A percentile compares a stretch with the other conserved stretches of the same genome.
phyloP scores from a whole-genome alignment of 2,888 invertebrate genomes.

The Halictus ligatus region DNA sequence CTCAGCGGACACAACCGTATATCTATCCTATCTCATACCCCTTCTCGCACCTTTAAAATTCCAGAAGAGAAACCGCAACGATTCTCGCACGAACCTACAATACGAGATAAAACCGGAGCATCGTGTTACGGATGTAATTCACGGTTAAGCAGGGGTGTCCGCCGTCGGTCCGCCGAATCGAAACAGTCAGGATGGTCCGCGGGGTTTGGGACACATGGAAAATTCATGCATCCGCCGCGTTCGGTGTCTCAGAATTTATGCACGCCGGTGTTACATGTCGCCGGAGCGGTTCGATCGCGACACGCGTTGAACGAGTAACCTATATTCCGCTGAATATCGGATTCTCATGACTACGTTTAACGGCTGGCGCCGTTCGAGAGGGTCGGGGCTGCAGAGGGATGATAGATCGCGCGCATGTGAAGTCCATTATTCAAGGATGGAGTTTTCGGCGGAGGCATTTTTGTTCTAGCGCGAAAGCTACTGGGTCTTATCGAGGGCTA shows the following conservation, averaged over 20 bases:
- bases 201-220: background rate
- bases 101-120: background rate
- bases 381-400: constrained; percentile 30
- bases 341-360: constrained; percentile 56
- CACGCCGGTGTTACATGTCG: constrained; percentile 18
- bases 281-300: constrained; percentile 35
- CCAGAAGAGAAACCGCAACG: background rate
- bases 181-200: background rate
- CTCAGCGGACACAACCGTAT: no score
- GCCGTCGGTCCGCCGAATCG: background rate
- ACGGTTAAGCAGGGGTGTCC: background rate
- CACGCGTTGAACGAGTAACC: constrained; percentile 49
- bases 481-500: constrained; percentile 49
- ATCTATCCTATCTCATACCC: no score
- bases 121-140: background rate
- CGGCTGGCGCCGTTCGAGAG: constrained; percentile 31
- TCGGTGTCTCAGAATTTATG: constrained; percentile 22
- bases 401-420: constrained; percentile 64
- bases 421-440: constrained; percentile 66
- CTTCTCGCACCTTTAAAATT: background rate
- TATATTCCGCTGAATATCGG: constrained; percentile 65
- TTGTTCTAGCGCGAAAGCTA: constrained; percentile 45
- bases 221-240: constrained; percentile 15
- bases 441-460: constrained; percentile 58
- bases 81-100: background rate